These are phyloP conservation scores for Carassius auratus DNA, from an alignment of 2,113 vertebrate species.

Conservation along the genomic window DNA sequence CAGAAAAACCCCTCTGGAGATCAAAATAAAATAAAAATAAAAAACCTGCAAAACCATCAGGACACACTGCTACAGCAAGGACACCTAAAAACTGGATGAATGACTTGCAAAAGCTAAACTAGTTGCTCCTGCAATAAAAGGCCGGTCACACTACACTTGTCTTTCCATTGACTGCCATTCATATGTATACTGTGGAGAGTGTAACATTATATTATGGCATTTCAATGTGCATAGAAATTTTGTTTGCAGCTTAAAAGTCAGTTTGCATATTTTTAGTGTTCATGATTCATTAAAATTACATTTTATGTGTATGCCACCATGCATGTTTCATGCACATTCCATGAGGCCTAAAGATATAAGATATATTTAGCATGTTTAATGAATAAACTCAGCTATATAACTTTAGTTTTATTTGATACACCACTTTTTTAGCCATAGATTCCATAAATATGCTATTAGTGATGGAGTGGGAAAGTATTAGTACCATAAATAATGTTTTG, in stretches of 20 bases:
- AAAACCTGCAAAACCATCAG: not conserved
- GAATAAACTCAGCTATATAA: not conserved
- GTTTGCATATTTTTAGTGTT: not conserved
- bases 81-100: constrained; percentile 20
- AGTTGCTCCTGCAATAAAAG: not conserved
- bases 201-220: not conserved
- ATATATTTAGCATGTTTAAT: not conserved
- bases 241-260: no score
- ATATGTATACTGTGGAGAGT: no score
- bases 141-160: not conserved
- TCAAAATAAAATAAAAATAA: no score
- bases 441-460: not conserved
- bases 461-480: not conserved
- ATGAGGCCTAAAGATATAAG: not conserved
- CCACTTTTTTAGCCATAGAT: not conserved
- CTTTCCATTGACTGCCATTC: not conserved
- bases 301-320: not conserved
- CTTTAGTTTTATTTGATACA: not conserved
- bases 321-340: no score
- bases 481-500: not conserved
- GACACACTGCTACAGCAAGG: not conserved
- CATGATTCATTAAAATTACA: not conserved
- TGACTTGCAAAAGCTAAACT: constrained; percentile 49
- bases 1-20: constrained; percentile 6
- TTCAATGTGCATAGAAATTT: not conserved